Evolutionary conservation across 2,113 vertebrate species (phyloP).

Genomic region (human (Homo sapiens)): GRCh38 chrX:139364001-139364500

Average conservation of each 20-base stretch:
- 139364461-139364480: background rate
- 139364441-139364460: background rate
- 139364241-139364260: background rate
- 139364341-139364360: background rate
- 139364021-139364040: background rate
- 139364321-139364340: background rate
- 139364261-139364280: background rate
- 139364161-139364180: background rate
- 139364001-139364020: background rate
- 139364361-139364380: background rate
- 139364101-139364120: background rate
- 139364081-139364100: background rate
- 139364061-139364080: background rate
- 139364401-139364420: background rate
- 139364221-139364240: background rate
- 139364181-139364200: background rate
- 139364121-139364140: background rate
- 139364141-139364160: background rate
- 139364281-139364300: background rate
- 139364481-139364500: background rate
- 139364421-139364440: background rate
- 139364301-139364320: background rate
- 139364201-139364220: background rate
- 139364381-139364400: background rate
- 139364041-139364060: background rate